Conservation (phyloP, 1,140 invertebrate species). For the Pachypeltis micranthus region DNA sequence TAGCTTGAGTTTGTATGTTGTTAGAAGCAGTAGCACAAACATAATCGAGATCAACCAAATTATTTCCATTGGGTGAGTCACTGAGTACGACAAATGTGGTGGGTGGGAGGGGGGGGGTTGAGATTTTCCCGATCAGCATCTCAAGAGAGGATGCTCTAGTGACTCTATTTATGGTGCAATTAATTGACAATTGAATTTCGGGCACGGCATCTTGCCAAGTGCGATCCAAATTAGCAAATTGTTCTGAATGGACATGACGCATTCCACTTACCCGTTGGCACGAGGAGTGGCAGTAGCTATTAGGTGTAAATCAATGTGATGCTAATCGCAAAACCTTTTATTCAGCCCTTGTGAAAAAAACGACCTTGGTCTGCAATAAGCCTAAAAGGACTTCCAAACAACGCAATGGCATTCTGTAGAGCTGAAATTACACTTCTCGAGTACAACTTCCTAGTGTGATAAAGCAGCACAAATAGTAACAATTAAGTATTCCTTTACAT, state of each 20-base stretch:
- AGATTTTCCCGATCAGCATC: slow-evolving; percentile 29
- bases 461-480: slow-evolving; percentile 23
- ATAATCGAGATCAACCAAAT: background rate
- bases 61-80: slow-evolving; percentile 9
- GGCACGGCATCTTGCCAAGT: slow-evolving; percentile 31
- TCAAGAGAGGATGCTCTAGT: slow-evolving; percentile 29
- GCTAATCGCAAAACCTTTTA: slow-evolving; percentile 26
- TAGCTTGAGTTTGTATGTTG: slow-evolving; percentile 13
- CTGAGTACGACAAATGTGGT: slow-evolving; percentile 23
- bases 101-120: no score
- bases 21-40: background rate
- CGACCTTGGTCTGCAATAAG: slow-evolving; percentile 25
- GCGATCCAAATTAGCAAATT: slow-evolving; percentile 27
- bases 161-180: slow-evolving; percentile 28
- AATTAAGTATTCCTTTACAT: slow-evolving; percentile 20
- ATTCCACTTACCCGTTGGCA: slow-evolving; percentile 27
- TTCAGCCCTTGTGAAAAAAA: slow-evolving; percentile 27
- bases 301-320: slow-evolving; percentile 23
- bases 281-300: slow-evolving; percentile 19
- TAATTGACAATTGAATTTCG: slow-evolving; percentile 31
- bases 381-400: slow-evolving; percentile 28
- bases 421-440: slow-evolving; percentile 6
- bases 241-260: slow-evolving; percentile 29
- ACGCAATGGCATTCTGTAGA: slow-evolving; percentile 14
- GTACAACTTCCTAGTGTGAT: slow-evolving; percentile 25